These are phyloP conservation scores for Cataglyphis cursor DNA, from an alignment of 2,888 invertebrate species.

Conservation along the genomic window DNA sequence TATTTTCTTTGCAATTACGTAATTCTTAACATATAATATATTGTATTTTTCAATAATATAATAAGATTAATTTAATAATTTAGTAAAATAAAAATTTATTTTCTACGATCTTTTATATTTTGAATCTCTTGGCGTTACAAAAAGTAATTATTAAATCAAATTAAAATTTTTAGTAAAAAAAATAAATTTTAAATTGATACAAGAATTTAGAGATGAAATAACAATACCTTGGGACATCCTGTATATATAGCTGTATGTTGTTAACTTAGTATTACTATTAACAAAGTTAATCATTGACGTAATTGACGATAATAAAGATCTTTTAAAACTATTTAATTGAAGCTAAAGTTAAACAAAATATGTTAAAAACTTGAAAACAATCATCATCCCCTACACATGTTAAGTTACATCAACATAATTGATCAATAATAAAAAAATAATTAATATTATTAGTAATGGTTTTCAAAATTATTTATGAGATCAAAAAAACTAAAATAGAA, in stretches of 20 bases:
- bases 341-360: slow-evolving; percentile 14
- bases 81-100: background rate
- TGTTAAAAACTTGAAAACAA: background rate
- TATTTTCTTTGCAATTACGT: background rate
- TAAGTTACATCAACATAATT: slow-evolving; percentile 16
- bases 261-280: slow-evolving; percentile 45
- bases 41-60: background rate
- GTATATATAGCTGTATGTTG: slow-evolving; percentile 41
- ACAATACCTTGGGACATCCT: slow-evolving; percentile 26
- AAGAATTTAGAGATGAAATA: slow-evolving; percentile 24
- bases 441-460: slow-evolving; percentile 14
- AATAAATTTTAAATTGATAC: background rate
- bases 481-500: background rate
- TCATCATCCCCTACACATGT: slow-evolving; percentile 9
- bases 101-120: background rate
- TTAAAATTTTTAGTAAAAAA: background rate
- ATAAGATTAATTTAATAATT: background rate
- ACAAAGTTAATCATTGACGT: slow-evolving; percentile 45
- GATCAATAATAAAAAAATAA: background rate
- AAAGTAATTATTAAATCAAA: background rate
- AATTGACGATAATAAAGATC: slow-evolving; percentile 44
- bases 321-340: slow-evolving; percentile 31
- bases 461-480: slow-evolving; percentile 15
- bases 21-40: background rate
- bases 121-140: background rate